Conservation (phyloP, 2,113 vertebrate species). For the Cheilinus undulatus region DNA sequence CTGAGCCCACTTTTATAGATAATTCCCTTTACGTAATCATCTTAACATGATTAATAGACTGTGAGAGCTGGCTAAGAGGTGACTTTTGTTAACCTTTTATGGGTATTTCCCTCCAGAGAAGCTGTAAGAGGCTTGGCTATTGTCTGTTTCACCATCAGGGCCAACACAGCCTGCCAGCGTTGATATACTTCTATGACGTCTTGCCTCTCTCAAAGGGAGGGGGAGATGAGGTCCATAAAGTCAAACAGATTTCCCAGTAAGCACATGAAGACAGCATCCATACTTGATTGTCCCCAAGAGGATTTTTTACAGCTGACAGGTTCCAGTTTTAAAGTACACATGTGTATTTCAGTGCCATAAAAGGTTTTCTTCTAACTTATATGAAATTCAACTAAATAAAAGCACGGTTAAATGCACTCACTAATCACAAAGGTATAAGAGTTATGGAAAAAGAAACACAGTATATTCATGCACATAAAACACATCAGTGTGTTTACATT, state of each 20-base stretch:
- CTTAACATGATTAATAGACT: constrained; percentile 76
- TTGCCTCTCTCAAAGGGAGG: constrained; percentile 41
- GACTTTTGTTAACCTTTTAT: constrained; percentile 76
- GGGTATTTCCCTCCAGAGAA: constrained; percentile 63
- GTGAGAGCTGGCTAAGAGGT: constrained; percentile 66
- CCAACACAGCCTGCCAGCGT: constrained; percentile 40
- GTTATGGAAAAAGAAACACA: not conserved
- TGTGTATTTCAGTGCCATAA: constrained; percentile 5
- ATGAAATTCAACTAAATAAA: not conserved
- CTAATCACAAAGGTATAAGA: not conserved
- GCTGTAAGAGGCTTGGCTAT: constrained; percentile 65
- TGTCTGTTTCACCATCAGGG: constrained; percentile 60
- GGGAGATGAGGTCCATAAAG: constrained; percentile 53
- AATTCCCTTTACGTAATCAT: constrained; percentile 73
- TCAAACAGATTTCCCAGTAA: constrained; percentile 64
- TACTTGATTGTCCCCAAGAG: constrained; percentile 38
- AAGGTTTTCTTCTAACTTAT: not conserved
- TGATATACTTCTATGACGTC: constrained; percentile 58
- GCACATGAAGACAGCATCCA: constrained; percentile 53
- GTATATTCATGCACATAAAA: constrained; percentile 8
- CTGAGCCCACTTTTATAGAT: constrained; percentile 60
- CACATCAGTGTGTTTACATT: constrained; percentile 20
- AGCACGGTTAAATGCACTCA: not conserved
- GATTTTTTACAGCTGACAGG: not conserved
- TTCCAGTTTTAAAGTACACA: constrained; percentile 12